Evolutionary conservation across 2,888 invertebrate genomes (phyloP).

Genomic region (Amphipoea oculea): DNA sequence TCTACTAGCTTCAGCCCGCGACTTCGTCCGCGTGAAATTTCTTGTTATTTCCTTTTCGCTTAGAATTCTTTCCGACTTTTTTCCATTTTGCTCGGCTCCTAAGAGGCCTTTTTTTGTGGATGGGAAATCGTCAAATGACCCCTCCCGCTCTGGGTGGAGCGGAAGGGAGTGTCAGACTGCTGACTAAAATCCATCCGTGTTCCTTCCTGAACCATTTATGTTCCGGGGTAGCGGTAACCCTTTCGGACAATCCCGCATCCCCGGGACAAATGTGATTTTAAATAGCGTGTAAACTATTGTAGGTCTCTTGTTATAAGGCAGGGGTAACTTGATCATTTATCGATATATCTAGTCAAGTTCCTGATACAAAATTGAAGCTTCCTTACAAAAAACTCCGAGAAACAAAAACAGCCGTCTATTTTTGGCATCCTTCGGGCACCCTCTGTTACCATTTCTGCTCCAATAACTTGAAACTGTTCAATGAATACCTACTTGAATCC

Average conservation of each 20-base stretch:
- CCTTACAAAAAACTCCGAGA: neutral
- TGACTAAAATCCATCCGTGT: too few species aligned
- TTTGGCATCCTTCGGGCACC: neutral
- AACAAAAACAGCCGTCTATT: neutral
- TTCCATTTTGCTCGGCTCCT: neutral
- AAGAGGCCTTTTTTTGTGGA: neutral
- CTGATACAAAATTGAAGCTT: neutral
- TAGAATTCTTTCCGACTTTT: neutral
- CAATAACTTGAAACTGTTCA: constrained; percentile 41
- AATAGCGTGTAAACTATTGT: too few species aligned
- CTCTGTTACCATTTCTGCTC: constrained; percentile 16
- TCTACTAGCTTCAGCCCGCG: neutral
- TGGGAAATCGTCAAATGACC: too few species aligned
- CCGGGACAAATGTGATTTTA: neutral
- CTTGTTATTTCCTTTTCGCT: too few species aligned
- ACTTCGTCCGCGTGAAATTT: neutral
- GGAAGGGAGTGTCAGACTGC: too few species aligned
- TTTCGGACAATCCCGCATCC: too few species aligned
- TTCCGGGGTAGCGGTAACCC: too few species aligned
- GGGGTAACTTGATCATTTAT: neutral
- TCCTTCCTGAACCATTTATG: too few species aligned
- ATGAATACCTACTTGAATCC: constrained; percentile 51
- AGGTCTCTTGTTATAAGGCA: too few species aligned
- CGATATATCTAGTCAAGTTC: neutral
- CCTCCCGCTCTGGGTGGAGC: too few species aligned